A percentile compares a stretch with the other conserved stretches of the same genome.
Evolutionary conservation across 2,888 invertebrate species (phyloP).

Genomic region (Sepiola atlantica): DNA sequence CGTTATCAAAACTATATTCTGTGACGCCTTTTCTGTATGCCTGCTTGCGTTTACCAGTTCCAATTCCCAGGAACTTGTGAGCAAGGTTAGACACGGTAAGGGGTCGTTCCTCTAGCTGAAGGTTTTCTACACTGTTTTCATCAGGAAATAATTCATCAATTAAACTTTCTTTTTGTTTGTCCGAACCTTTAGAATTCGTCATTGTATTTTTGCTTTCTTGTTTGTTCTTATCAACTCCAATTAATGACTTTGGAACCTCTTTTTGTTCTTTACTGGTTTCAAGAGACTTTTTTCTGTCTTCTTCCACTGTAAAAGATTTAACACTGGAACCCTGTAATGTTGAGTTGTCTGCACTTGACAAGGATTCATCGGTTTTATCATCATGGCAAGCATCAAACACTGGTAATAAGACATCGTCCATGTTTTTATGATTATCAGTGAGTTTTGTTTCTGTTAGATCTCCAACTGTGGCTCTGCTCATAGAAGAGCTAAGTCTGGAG

Average conservation of each 20-base stretch:
- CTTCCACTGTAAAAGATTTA: constrained; percentile 16
- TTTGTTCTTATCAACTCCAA: background rate
- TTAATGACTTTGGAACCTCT: background rate
- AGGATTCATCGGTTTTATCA: background rate
- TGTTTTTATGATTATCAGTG: constrained; percentile 32
- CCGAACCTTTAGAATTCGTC: constrained; percentile 25
- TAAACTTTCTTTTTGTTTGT: constrained; percentile 37
- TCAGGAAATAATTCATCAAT: constrained; percentile 44
- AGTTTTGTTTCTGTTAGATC: background rate
- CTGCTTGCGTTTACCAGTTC: constrained; percentile 49
- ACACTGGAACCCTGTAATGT: constrained; percentile 40
- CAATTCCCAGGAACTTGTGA: constrained; percentile 42
- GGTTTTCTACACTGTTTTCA: background rate
- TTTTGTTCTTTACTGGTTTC: background rate
- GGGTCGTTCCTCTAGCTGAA: background rate
- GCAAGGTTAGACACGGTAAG: constrained; percentile 46
- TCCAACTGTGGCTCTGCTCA: constrained; percentile 33
- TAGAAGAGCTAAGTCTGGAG: constrained; percentile 12
- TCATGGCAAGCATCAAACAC: background rate
- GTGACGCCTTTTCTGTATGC: constrained; percentile 57
- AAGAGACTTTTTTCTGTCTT: background rate
- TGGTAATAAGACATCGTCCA: background rate
- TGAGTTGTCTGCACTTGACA: constrained; percentile 42
- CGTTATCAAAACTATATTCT: constrained; percentile 57
- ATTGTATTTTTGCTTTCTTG: background rate